phyloP scores from a whole-genome alignment of 2,888 invertebrate genomes.

The Hemicrepidius hirtus region DNA sequence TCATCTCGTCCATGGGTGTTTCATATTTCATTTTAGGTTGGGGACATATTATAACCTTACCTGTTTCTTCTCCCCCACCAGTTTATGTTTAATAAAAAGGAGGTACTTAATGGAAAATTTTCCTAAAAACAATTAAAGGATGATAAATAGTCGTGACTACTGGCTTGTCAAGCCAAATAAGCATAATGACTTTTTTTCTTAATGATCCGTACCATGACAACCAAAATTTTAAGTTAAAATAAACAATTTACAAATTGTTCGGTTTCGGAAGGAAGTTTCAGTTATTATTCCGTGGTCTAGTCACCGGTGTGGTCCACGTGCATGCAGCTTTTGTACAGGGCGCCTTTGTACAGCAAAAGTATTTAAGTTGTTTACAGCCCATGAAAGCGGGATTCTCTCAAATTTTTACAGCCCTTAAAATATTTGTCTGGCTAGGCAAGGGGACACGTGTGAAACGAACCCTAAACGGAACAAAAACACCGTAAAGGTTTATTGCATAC shows the following conservation, averaged over 20 bases:
- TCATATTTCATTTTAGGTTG: no score
- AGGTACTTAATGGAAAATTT: no score
- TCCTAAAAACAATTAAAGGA: no score
- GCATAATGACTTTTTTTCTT: no score
- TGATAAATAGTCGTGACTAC: no score
- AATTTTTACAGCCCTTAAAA: conserved; percentile 58
- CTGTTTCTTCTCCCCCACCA: no score
- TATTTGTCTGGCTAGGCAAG: conserved; percentile 53
- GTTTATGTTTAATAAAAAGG: no score
- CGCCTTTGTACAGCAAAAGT: conserved; percentile 47
- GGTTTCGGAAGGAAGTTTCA: conserved; percentile 6
- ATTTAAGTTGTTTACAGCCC: conserved; percentile 56
- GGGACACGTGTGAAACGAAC: conserved; percentile 61
- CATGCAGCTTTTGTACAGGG: conserved; percentile 46
- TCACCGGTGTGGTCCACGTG: conserved; percentile 54
- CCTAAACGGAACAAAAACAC: conserved; percentile 62
- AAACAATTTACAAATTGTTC: background rate
- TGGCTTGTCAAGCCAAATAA: no score
- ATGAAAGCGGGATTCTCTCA: conserved; percentile 42
- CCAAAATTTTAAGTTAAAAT: background rate
- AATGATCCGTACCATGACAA: no score
- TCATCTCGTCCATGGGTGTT: no score
- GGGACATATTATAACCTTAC: no score
- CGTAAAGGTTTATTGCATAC: conserved; percentile 63
- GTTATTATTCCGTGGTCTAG: background rate